Evolutionary conservation across 1,140 invertebrate species (phyloP), one percentile per base, ranked within the genome.

Genomic region (Ceratina australensis): DNA sequence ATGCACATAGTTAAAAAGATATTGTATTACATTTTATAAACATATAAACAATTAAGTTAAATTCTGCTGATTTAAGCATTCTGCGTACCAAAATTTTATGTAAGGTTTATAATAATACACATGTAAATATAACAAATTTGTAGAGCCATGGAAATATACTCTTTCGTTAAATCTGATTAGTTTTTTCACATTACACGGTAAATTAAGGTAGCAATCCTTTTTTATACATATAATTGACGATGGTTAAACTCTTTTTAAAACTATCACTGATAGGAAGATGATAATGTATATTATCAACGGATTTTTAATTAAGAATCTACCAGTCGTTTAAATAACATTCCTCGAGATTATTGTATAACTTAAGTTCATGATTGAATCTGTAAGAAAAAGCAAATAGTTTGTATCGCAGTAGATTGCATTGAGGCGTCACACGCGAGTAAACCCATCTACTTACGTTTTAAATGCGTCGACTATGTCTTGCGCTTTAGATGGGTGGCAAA

Each of bases 401-500:
- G 5, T 42, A 42, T 42, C 33, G 33, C 33, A 42, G 5, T 7
- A 33, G 33, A 42, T 42, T 10, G 7, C 33, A 7, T 7, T 7
- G 33, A 33, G 3, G 33, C 33, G 7, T 7, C 15, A 61, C 60
- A 91, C 91, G 91, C 90, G 90, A 10, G 50, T 88, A 69, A 88
- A 89, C 13, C 86, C 26, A 61, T 74, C 64, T 80, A 93, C 93
- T 93, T 91, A 96, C 95, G 93, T 92, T 87, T 94, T 93, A 83
- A 98, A 95, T 54, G 93, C 94, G 15, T 93, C 90, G 24, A 92
- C 90, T 68, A 96, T 92, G 88, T 96, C 95, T 20, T 93, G 87
- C 54, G 95, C 94, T 92, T 97, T 97, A 61, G 94, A 93, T n/a
- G 96, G 95, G 89, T 96, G 95, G 88, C 96, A 97, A 42, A 96